Percentiles rank a stretch among this genome's conserved stretches.
These are phyloP conservation scores for Beaufortia kweichowensis DNA, from an alignment of 2,113 vertebrate genomes.

Conservation along the genomic window DNA sequence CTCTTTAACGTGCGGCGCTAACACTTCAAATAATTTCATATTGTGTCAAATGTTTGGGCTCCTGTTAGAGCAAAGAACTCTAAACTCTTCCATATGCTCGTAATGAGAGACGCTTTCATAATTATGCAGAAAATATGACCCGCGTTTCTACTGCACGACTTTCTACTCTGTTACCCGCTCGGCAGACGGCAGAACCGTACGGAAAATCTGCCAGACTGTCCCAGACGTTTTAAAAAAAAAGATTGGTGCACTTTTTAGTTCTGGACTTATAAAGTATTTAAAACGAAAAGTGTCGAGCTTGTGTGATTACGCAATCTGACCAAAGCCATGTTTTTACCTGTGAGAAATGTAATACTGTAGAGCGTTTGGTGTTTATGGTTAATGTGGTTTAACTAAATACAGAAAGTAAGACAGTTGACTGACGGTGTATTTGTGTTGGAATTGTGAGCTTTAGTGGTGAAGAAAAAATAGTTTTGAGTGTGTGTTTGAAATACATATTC, in stretches of 20 bases:
- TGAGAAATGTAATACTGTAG: constrained; percentile 2
- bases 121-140: constrained; percentile 1
- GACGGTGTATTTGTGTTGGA: too few species aligned
- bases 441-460: too few species aligned
- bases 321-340: constrained; percentile 45
- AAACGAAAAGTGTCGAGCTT: not conserved
- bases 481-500: not conserved
- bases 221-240: not conserved
- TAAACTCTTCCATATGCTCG: constrained; percentile 48
- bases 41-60: constrained; percentile 44
- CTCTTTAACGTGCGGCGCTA: constrained; percentile 2
- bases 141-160: not conserved
- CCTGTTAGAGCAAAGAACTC: constrained; percentile 4
- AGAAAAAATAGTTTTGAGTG: too few species aligned
- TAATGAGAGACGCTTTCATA: constrained; percentile 38
- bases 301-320: constrained; percentile 37
- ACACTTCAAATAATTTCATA: constrained; percentile 35
- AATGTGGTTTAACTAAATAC: not conserved
- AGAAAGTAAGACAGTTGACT: not conserved
- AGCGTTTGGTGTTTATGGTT: not conserved
- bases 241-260: not conserved
- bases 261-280: not conserved
- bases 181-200: not conserved
- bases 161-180: constrained; percentile 18
- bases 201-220: constrained; percentile 26